A percentile compares a stretch with the other conserved stretches of the same genome.
These are phyloP conservation scores for Ciconia boyciana DNA, from an alignment of 2,113 vertebrate species.

Conservation along the genomic window DNA sequence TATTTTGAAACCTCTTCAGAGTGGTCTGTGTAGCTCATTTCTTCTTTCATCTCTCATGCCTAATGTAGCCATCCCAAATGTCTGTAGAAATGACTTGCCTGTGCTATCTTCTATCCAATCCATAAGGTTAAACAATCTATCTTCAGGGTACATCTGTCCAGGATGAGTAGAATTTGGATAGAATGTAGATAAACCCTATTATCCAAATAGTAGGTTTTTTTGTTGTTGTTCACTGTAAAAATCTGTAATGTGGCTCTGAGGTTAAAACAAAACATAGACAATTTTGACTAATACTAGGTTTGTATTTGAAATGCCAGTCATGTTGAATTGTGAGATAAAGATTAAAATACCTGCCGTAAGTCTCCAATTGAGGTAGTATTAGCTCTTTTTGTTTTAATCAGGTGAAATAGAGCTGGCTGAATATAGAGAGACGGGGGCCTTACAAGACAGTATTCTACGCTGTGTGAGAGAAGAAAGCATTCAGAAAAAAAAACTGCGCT, in stretches of 20 bases:
- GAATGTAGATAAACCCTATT: neutral
- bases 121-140: neutral
- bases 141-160: neutral
- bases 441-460: slow-evolving; percentile 94
- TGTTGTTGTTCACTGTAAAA: neutral
- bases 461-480: slow-evolving; percentile 93
- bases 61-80: neutral
- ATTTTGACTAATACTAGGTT: neutral
- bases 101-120: neutral
- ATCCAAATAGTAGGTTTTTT: neutral
- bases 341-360: slow-evolving; percentile 23
- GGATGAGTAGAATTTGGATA: neutral
- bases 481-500: slow-evolving; percentile 93
- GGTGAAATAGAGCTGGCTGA: slow-evolving; percentile 98
- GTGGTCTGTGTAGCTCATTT: neutral
- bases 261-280: neutral
- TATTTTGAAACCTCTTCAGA: neutral
- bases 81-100: neutral
- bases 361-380: slow-evolving; percentile 67
- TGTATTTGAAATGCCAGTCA: neutral
- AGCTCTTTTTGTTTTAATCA: slow-evolving; percentile 79
- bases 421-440: slow-evolving; percentile 89
- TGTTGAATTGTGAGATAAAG: neutral
- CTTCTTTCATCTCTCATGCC: neutral
- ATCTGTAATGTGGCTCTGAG: neutral